Evolutionary conservation across 2,797 vertebrate genomes (phyloP).

Genomic region (Hirundo rustica): DNA sequence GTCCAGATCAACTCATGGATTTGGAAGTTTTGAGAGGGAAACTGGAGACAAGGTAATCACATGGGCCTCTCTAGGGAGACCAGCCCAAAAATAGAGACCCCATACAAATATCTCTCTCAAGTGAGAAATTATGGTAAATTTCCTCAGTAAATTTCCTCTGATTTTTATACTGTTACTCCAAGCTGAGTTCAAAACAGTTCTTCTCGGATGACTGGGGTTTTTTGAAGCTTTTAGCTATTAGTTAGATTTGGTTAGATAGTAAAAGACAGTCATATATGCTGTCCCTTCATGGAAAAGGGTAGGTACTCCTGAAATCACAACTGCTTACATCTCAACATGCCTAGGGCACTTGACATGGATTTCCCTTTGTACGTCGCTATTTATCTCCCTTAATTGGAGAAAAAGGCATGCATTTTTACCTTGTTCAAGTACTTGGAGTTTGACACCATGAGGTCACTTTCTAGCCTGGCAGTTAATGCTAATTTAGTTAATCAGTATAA

Average conservation of each 20-base stretch:
- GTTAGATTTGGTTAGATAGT: neutral
- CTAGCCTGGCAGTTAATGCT: neutral
- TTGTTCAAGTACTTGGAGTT: neutral
- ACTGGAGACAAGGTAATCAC: neutral
- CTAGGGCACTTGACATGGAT: neutral
- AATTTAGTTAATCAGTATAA: neutral
- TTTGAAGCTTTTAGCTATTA: neutral
- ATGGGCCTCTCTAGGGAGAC: neutral
- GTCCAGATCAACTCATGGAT: neutral
- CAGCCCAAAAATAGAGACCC: neutral
- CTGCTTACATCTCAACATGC: neutral
- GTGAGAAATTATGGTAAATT: neutral
- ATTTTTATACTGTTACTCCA: neutral
- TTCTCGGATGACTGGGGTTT: neutral
- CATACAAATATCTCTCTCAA: neutral
- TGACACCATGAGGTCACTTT: neutral
- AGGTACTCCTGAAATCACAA: neutral
- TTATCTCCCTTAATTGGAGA: neutral
- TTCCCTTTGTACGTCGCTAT: neutral
- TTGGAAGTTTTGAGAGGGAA: neutral
- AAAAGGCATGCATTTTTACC: neutral
- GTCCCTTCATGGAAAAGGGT: neutral
- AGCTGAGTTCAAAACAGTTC: neutral
- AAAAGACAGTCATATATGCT: neutral
- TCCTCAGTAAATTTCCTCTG: neutral